A percentile compares a stretch with the other conserved stretches of the same genome.
phyloP scores from a whole-genome alignment of 2,888 invertebrate species.

The Drosophila sordidula region DNA sequence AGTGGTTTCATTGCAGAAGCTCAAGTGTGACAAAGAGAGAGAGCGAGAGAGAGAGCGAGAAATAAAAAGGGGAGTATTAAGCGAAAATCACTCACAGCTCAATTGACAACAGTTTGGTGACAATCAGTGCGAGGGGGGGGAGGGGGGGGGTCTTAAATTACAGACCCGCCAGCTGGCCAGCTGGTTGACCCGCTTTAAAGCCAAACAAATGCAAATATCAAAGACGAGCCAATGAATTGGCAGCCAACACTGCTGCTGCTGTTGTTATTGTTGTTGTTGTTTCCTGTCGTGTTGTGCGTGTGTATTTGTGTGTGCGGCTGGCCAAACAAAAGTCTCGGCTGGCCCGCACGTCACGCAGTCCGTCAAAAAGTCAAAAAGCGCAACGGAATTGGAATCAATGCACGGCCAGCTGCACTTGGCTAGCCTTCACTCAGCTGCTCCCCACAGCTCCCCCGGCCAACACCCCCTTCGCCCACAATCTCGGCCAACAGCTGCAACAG shows the following conservation, averaged over 20 bases:
- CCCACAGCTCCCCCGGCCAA: background rate
- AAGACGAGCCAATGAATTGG: constrained; percentile 55
- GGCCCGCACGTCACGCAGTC: constrained; percentile 51
- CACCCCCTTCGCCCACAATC: constrained; percentile 1
- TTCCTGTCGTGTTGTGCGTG: constrained; percentile 35
- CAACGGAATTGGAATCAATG: constrained; percentile 73
- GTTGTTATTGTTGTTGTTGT: constrained; percentile 32
- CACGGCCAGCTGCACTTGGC: constrained; percentile 70
- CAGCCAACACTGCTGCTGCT: constrained; percentile 26
- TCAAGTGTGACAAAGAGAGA: constrained; percentile 44
- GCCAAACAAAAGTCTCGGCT: constrained; percentile 70
- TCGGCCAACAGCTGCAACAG: constrained; percentile 44
- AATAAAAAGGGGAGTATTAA: constrained; percentile 19
- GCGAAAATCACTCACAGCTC: constrained; percentile 58
- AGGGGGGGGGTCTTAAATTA: constrained; percentile 55
- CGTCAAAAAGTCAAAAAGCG: constrained; percentile 67
- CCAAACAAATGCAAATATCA: constrained; percentile 74
- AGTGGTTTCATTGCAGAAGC: constrained; percentile 61
- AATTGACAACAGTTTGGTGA: constrained; percentile 64
- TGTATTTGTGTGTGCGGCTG: constrained; percentile 44
- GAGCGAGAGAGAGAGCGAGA: background rate
- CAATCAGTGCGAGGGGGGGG: background rate
- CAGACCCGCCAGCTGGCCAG: constrained; percentile 34
- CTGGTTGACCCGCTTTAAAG: constrained; percentile 72
- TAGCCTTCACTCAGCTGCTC: constrained; percentile 4